phyloP scores from a whole-genome alignment of 2,113 vertebrate species.

The Cyphomyrus plagiostoma region DNA sequence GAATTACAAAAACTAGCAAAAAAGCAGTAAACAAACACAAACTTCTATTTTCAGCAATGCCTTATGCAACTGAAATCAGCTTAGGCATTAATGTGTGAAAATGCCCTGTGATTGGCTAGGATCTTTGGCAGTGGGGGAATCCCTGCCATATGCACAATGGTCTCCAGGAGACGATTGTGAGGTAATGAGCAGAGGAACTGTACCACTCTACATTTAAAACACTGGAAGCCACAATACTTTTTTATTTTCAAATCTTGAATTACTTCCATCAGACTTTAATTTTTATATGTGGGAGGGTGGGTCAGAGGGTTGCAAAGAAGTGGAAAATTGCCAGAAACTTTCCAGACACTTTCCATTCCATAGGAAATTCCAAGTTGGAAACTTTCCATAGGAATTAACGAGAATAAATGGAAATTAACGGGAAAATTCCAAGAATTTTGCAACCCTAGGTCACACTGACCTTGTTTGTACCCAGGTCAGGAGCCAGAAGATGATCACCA shows the following conservation, averaged over 20 bases:
- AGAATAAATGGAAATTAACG: background rate
- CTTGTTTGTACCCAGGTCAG: background rate
- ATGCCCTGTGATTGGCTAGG: background rate
- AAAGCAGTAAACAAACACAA: background rate
- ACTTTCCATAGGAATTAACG: background rate
- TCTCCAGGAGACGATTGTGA: background rate
- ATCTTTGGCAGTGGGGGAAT: background rate
- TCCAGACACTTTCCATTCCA: background rate
- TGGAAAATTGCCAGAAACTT: background rate
- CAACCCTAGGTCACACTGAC: background rate
- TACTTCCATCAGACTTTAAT: background rate
- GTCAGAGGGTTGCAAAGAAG: background rate
- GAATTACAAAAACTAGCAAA: background rate
- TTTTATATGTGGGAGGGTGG: background rate
- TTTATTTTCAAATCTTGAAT: background rate
- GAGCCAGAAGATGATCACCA: background rate
- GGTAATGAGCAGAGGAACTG: background rate
- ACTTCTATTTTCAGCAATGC: background rate
- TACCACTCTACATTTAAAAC: background rate
- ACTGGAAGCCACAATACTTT: background rate
- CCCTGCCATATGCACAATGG: background rate
- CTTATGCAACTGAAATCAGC: background rate
- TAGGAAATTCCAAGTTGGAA: background rate
- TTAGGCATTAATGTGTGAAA: background rate
- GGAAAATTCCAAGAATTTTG: background rate